Conservation (phyloP, 2,113 vertebrate genomes). For the Falco punctatus region DNA sequence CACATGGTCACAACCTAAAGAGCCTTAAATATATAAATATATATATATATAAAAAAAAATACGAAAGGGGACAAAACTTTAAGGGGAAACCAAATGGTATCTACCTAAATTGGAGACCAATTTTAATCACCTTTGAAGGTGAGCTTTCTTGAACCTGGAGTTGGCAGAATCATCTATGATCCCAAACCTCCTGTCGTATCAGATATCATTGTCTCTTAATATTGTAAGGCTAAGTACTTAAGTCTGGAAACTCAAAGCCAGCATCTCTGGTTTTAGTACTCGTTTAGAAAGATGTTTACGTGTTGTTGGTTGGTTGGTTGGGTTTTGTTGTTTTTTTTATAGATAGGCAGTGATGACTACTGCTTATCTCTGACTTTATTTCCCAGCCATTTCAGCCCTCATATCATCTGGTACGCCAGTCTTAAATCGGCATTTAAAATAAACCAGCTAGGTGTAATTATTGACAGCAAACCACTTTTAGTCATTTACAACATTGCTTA, state of each 20-base stretch:
- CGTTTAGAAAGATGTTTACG: not conserved
- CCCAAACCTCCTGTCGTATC: not conserved
- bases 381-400: not conserved
- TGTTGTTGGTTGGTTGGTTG: not conserved
- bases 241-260: not conserved
- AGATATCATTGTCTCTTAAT: not conserved
- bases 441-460: not conserved
- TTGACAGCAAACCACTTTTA: not conserved
- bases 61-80: not conserved
- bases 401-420: fast-evolving
- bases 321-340: not conserved
- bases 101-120: not conserved
- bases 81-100: not conserved
- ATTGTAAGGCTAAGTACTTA: not conserved
- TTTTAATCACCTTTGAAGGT: not conserved
- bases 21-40: not conserved
- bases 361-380: slow-evolving; percentile 17
- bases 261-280: not conserved
- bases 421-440: not conserved
- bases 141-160: not conserved
- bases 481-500: not conserved
- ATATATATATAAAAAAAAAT: not conserved
- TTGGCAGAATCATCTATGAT: slow-evolving; percentile 60
- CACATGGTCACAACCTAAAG: fast-evolving
- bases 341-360: not conserved